Conservation (phyloP, 2,888 invertebrate species). For the Thymelicus acteon region DNA sequence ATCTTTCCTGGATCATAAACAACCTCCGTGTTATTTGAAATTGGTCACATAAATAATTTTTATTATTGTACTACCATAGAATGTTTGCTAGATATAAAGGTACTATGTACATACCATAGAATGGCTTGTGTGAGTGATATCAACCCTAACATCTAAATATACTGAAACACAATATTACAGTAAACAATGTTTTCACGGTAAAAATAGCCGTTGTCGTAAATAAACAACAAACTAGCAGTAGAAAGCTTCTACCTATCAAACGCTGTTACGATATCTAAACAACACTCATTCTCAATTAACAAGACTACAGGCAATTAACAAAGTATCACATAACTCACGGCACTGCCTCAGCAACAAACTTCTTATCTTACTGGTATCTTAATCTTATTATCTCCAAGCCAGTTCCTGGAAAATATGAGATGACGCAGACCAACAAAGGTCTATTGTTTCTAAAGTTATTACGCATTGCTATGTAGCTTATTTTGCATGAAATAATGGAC, state of each 20-base stretch:
- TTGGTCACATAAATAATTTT: too few relatives aligned
- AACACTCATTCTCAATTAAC: neutral
- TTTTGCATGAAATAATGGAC: constrained; percentile 75
- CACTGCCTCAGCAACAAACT: constrained; percentile 35
- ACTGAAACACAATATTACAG: constrained; percentile 1
- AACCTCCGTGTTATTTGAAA: too few relatives aligned
- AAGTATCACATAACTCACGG: constrained; percentile 6
- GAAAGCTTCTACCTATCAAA: neutral
- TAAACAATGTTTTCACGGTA: neutral
- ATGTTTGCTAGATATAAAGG: too few relatives aligned
- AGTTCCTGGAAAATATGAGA: constrained; percentile 43
- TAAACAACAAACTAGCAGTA: neutral
- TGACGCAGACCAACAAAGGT: constrained; percentile 56
- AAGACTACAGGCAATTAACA: constrained; percentile 23
- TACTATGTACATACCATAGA: too few relatives aligned
- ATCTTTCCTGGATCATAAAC: too few relatives aligned
- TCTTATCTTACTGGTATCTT: constrained; percentile 44
- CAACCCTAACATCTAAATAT: neutral
- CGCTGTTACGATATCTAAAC: constrained; percentile 3
- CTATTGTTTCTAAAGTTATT: constrained; percentile 71
- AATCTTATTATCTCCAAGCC: constrained; percentile 38
- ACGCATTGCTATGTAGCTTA: constrained; percentile 61
- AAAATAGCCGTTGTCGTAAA: neutral
- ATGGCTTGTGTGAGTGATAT: too few relatives aligned
- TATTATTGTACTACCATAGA: too few relatives aligned